These are phyloP conservation scores for Acestrorhynchus altus DNA, from an alignment of 2,797 vertebrate genomes.

Conservation along the genomic window DNA sequence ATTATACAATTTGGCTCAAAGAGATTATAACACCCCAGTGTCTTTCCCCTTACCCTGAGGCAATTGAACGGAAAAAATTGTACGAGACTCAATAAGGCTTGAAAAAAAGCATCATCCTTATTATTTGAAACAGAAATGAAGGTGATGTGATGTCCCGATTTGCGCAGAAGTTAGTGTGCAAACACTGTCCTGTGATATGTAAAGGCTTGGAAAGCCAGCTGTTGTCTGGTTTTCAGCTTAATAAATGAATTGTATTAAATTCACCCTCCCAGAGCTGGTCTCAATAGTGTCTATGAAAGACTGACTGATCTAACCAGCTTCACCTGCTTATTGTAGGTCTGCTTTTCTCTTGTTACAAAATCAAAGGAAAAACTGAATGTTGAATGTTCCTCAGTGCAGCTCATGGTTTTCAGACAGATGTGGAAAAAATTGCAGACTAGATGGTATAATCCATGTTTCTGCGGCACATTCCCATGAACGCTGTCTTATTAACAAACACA, in stretches of 20 bases:
- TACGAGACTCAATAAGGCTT: slow-evolving; percentile 9
- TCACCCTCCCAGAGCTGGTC: slow-evolving; percentile 1
- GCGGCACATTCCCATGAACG: slow-evolving; percentile 44
- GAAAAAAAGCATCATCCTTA: slow-evolving; percentile 8
- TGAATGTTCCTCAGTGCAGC: not conserved
- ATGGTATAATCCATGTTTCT: slow-evolving; percentile 21
- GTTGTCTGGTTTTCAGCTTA: slow-evolving; percentile 30
- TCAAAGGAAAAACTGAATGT: not conserved
- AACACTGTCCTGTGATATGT: slow-evolving; percentile 32
- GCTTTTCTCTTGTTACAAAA: not conserved
- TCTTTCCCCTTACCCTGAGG: slow-evolving; percentile 16
- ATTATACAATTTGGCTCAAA: slow-evolving; percentile 11
- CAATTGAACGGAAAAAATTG: slow-evolving; percentile 8
- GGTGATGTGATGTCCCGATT: slow-evolving; percentile 10
- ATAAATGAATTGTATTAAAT: slow-evolving; percentile 32
- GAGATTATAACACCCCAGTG: not conserved
- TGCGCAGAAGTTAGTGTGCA: slow-evolving; percentile 21
- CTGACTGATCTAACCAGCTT: not conserved
- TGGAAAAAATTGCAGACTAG: slow-evolving; percentile 19
- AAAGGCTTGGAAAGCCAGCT: slow-evolving; percentile 14
- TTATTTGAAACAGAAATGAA: slow-evolving; percentile 24
- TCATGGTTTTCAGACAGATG: slow-evolving; percentile 6
- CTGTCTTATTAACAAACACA: slow-evolving; percentile 28
- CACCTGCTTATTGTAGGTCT: slow-evolving; percentile 4
- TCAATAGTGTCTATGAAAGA: not conserved